phyloP scores from a whole-genome alignment of 2,113 vertebrate species.

The Cairina moschata region DNA sequence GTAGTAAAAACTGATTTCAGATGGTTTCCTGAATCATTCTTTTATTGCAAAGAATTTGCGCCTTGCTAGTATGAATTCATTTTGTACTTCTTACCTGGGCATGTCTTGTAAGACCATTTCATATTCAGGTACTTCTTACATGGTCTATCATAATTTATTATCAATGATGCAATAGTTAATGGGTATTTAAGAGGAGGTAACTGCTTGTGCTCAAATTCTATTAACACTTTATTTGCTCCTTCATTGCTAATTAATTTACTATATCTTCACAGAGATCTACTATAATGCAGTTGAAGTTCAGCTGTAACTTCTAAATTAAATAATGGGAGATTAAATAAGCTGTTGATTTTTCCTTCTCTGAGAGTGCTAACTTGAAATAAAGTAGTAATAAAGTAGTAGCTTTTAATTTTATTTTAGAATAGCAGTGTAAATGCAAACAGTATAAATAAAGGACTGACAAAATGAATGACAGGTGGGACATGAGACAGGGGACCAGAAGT shows the following conservation, averaged over 20 bases:
- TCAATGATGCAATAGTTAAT: conserved; percentile 25
- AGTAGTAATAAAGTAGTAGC: not conserved
- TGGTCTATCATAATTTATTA: conserved; percentile 9
- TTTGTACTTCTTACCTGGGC: not conserved
- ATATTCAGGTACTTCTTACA: not conserved
- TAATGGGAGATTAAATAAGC: conserved; percentile 38
- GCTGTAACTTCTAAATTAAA: conserved; percentile 18
- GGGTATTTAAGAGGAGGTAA: conserved; percentile 39
- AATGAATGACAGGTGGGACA: not conserved
- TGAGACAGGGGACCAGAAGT: not conserved
- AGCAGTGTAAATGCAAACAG: not conserved
- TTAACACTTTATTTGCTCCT: conserved; percentile 52
- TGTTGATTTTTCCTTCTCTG: conserved; percentile 44
- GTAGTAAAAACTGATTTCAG: not conserved
- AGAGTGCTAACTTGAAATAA: conserved; percentile 31
- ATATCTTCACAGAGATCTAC: not conserved
- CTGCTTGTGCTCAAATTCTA: not conserved
- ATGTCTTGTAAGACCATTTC: not conserved
- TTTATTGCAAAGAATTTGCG: not conserved
- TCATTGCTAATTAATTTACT: conserved; percentile 63
- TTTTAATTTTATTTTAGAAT: conserved; percentile 15
- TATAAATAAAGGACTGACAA: not conserved
- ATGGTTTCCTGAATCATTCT: not conserved
- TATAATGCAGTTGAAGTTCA: not conserved
- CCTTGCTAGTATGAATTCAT: not conserved